Evolutionary conservation across 2,888 invertebrate species (phyloP), one percentile per base, ranked within the genome.

Genomic region (Timema cristinae): DNA sequence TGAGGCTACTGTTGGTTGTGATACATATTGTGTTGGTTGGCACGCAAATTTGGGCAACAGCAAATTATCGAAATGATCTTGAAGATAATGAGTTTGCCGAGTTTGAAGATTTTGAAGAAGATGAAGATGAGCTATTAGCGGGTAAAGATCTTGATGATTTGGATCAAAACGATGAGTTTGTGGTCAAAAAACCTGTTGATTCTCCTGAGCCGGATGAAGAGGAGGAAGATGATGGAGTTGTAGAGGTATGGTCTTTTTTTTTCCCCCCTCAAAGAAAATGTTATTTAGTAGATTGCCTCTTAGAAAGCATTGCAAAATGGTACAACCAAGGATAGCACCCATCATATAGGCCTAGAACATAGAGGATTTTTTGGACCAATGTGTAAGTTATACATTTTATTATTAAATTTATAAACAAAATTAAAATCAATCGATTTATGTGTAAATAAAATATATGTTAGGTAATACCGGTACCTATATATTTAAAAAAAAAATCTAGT

Each of bases 41-140:
- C 15, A 81, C 82, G 16, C 81, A 82, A 77, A 74, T 83, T 52
- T 82, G 82, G 82, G 83, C 80, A 6, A 83, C 83, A 84, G 74
- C 79, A 69, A 68, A 75, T 73, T 82, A 81, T 68, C 81, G 81
- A 2, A 84, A 86, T 72, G 84, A 84, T 72, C 80, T 84, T 73
- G 90, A 91, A 77, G 95, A 95, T 80, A 94, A 95, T 85, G 97
- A 97, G 79, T 97, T 97, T 85, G 96, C 96, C 0, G 97, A 97
- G 83, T 97, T 96, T 83, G 94, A 94, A 82, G 92, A 95, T 80
- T 91, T 93, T 81, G 91, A 91, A 79, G 89, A 89, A 66, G 93
- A 92, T 48, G 87, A 87, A 73, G 86, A 86, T n/a, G 73, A 75
- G 61, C 67, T 63, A 47, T 15, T 67, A 11, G 47, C 54, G 11